Conservation (phyloP, 2,113 vertebrate species). For the Sinocyclocheilus rhinocerous region DNA sequence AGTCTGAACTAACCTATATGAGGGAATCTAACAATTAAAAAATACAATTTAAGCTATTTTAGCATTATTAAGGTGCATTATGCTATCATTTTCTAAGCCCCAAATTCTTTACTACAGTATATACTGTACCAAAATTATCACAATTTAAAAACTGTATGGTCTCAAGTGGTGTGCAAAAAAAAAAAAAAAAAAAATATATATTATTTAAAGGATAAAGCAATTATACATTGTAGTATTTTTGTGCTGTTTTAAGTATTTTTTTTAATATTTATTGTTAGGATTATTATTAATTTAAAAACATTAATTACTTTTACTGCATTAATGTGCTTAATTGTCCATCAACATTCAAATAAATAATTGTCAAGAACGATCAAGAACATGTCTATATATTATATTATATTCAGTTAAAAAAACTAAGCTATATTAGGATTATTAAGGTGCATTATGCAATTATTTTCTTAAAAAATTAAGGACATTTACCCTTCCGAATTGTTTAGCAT, state of each 20-base stretch:
- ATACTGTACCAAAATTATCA: background rate
- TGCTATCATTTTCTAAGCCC: background rate
- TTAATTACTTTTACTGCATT: too few relatives aligned
- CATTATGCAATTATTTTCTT: background rate
- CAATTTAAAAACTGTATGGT: background rate
- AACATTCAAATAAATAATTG: too few relatives aligned
- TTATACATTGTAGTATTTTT: background rate
- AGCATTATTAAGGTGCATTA: background rate
- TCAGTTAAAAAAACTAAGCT: background rate
- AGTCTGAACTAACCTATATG: background rate
- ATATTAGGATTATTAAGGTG: background rate
- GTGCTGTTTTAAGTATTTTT: too few relatives aligned
- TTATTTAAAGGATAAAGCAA: background rate
- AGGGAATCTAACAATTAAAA: background rate
- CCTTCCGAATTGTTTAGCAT: background rate
- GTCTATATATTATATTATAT: background rate
- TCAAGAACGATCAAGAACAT: background rate
- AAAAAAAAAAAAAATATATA: background rate
- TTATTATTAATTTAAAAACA: too few relatives aligned
- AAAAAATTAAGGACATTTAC: background rate
- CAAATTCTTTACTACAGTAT: background rate
- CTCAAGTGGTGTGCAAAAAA: background rate
- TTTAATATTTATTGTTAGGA: too few relatives aligned
- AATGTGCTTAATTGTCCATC: too few relatives aligned
- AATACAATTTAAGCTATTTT: background rate